A percentile compares a stretch with the other conserved stretches of the same genome.
Evolutionary conservation across 1,140 invertebrate genomes (phyloP).

Genomic region (Nautilus pompilius): DNA sequence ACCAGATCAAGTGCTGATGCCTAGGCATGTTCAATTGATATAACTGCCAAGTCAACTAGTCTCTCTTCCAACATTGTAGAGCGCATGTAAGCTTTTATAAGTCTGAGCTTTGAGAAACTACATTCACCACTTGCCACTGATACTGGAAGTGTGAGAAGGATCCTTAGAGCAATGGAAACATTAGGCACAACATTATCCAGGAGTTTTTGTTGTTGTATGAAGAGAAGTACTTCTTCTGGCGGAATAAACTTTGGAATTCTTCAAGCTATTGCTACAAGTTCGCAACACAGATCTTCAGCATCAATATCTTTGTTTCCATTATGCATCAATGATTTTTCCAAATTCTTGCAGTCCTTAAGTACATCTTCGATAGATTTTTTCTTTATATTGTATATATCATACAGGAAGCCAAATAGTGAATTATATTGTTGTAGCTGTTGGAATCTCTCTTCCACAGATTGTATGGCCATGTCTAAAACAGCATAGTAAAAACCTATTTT

Average conservation of each 20-base stretch:
- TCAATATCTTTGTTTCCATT: neutral
- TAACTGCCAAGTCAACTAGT: neutral
- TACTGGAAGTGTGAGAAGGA: too few species aligned
- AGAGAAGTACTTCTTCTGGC: neutral
- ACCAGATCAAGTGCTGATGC: neutral
- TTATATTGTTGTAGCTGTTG: neutral
- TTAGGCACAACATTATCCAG: too few species aligned
- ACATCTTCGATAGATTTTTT: neutral
- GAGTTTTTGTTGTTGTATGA: too few species aligned
- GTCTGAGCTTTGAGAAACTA: neutral
- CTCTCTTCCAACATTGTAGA: neutral
- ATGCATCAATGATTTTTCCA: neutral
- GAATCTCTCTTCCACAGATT: neutral
- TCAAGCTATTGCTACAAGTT: neutral
- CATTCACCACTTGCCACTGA: too few species aligned
- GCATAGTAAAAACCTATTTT: neutral
- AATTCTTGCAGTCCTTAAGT: neutral
- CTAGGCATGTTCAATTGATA: neutral
- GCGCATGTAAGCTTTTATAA: neutral
- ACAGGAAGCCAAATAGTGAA: neutral
- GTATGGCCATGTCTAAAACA: neutral
- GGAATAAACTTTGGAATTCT: neutral
- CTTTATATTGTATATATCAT: neutral
- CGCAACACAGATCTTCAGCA: neutral
- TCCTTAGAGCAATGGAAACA: too few species aligned